Evolutionary conservation across 2,113 vertebrate genomes (phyloP).

Genomic region (Motacilla alba): DNA sequence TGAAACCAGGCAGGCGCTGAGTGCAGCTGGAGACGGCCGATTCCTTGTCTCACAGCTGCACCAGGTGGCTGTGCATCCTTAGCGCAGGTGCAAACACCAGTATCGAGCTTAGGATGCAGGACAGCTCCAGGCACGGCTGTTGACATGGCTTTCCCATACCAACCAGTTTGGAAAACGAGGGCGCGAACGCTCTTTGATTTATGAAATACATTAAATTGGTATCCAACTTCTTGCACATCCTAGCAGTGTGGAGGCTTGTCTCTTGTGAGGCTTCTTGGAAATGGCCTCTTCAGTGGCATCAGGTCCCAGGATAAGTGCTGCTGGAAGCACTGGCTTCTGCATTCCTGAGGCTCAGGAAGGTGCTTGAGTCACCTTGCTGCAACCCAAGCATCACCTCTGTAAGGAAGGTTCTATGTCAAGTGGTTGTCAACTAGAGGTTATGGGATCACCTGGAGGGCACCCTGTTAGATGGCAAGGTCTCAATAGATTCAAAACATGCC

Average conservation of each 20-base stretch:
- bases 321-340: neutral
- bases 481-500: fast-evolving
- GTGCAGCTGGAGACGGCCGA: fast-evolving
- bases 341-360: neutral
- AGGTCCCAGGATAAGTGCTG: neutral
- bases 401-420: neutral
- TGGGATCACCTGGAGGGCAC: neutral
- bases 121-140: fast-evolving
- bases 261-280: neutral
- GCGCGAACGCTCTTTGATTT: fast-evolving
- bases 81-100: neutral
- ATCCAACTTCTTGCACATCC: neutral
- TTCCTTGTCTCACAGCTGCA: slow-evolving; percentile 48
- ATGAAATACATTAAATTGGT: neutral
- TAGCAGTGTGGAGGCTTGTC: neutral
- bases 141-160: neutral
- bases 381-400: neutral
- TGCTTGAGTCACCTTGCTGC: neutral
- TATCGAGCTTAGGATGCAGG: fast-evolving
- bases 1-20: neutral
- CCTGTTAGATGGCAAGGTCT: neutral
- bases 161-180: neutral
- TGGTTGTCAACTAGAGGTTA: neutral
- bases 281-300: neutral
- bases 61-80: neutral